These are phyloP conservation scores for Drosophila leontia DNA, from an alignment of 1,140 invertebrate species.

Conservation along the genomic window DNA sequence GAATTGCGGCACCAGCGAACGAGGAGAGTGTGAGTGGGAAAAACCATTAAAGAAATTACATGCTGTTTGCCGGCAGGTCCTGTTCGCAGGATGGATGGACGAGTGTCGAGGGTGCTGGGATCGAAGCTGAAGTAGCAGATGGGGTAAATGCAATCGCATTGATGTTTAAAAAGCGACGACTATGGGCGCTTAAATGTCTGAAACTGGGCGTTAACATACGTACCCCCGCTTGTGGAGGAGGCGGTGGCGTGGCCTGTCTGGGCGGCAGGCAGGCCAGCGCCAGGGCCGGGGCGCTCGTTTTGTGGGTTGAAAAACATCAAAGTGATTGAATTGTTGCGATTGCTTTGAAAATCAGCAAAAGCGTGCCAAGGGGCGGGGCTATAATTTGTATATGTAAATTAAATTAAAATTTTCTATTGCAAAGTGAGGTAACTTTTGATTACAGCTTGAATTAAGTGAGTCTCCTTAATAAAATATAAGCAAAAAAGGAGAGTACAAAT, in stretches of 20 bases:
- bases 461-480: too few species aligned
- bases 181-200: slow-evolving; percentile 74
- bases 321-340: slow-evolving; percentile 83
- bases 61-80: slow-evolving; percentile 49
- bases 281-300: slow-evolving; percentile 43
- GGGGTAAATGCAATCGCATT: slow-evolving; percentile 73
- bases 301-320: slow-evolving; percentile 77
- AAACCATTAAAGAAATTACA: slow-evolving; percentile 84
- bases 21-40: slow-evolving; percentile 35
- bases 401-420: slow-evolving; percentile 68
- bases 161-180: slow-evolving; percentile 73
- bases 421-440: slow-evolving; percentile 3
- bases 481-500: too few species aligned
- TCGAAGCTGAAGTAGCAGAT: slow-evolving; percentile 20
- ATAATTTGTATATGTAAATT: slow-evolving; percentile 69
- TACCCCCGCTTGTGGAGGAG: slow-evolving; percentile 1
- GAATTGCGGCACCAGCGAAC: slow-evolving; percentile 13
- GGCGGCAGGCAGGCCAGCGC: slow-evolving; percentile 12
- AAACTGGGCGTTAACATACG: slow-evolving; percentile 48
- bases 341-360: slow-evolving; percentile 67
- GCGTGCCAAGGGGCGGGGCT: not conserved
- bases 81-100: slow-evolving; percentile 38
- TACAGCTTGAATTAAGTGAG: not conserved
- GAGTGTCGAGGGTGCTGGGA: slow-evolving; percentile 26
- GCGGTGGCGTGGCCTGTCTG: slow-evolving; percentile 9